Conservation (phyloP, 2,888 invertebrate genomes). For the Trichogramma dendrolimi region DNA sequence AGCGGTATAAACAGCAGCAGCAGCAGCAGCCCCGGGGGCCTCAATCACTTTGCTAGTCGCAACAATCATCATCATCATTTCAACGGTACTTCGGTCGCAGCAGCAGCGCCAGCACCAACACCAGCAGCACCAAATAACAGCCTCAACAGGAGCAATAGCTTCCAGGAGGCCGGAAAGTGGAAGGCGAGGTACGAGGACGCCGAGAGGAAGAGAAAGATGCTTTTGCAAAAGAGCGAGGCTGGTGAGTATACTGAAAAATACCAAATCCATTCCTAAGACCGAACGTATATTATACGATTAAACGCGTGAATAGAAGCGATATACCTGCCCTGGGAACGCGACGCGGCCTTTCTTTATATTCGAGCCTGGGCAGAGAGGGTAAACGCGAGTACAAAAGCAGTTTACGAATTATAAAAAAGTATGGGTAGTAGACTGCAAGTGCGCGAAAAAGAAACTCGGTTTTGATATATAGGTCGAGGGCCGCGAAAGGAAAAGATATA, state of each 20-base stretch:
- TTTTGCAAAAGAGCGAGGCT: slow-evolving; percentile 68
- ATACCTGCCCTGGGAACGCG: no score
- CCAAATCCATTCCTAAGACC: no score
- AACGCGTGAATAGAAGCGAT: no score
- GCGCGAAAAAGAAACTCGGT: no score
- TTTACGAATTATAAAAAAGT: no score
- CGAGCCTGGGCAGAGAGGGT: no score
- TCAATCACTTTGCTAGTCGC: slow-evolving; percentile 22
- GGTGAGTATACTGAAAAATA: slow-evolving; percentile 54
- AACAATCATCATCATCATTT: slow-evolving; percentile 6
- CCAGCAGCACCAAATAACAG: slow-evolving; percentile 3
- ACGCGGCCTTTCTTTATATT: no score
- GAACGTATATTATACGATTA: no score
- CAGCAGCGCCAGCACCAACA: not conserved
- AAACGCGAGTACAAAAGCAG: no score
- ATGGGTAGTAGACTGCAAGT: no score
- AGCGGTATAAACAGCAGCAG: not conserved
- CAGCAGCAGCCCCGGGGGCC: not conserved
- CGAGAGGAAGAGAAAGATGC: slow-evolving; percentile 64
- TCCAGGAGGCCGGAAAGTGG: slow-evolving; percentile 52
- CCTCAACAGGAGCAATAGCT: slow-evolving; percentile 21
- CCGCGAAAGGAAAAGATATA: no score
- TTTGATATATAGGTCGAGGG: no score
- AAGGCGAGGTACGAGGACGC: slow-evolving; percentile 68
- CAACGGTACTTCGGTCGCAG: not conserved